phyloP scores from a whole-genome alignment of 2,888 invertebrate genomes.

The Athalia rosae region DNA sequence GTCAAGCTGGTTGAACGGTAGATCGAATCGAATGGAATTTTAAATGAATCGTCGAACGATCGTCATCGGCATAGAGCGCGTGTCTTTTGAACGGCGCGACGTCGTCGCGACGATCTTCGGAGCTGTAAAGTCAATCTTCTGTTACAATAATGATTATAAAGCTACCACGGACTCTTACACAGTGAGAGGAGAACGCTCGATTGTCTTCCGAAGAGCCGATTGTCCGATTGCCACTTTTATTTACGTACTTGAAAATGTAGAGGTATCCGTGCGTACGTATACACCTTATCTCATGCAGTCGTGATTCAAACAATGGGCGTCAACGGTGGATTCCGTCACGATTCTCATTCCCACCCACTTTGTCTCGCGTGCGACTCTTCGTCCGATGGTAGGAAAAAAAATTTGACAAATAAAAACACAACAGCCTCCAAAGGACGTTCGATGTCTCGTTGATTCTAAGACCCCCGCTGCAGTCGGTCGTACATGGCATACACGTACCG shows the following conservation, averaged over 20 bases:
- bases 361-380: slow-evolving; percentile 46
- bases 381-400: slow-evolving; percentile 27
- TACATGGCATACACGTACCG: slow-evolving; percentile 63
- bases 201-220: slow-evolving; percentile 27
- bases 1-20: not conserved
- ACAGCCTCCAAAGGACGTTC: slow-evolving; percentile 59
- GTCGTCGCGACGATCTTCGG: no score
- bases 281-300: slow-evolving; percentile 4
- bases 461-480: slow-evolving; percentile 27
- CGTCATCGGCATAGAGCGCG: not conserved
- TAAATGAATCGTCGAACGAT: slow-evolving; percentile 28
- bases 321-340: slow-evolving; percentile 60
- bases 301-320: slow-evolving; percentile 35
- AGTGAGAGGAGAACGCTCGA: not conserved
- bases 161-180: no score
- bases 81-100: not conserved
- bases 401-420: not conserved
- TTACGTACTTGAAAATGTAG: not conserved
- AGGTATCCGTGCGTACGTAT: not conserved
- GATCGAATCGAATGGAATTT: slow-evolving; percentile 9
- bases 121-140: no score
- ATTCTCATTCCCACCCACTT: slow-evolving; percentile 59
- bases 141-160: no score
- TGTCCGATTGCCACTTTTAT: slow-evolving; percentile 14
- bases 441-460: slow-evolving; percentile 54